Evolutionary conservation across 1,140 invertebrate genomes (phyloP).

Genomic region (Bombus polaris): DNA sequence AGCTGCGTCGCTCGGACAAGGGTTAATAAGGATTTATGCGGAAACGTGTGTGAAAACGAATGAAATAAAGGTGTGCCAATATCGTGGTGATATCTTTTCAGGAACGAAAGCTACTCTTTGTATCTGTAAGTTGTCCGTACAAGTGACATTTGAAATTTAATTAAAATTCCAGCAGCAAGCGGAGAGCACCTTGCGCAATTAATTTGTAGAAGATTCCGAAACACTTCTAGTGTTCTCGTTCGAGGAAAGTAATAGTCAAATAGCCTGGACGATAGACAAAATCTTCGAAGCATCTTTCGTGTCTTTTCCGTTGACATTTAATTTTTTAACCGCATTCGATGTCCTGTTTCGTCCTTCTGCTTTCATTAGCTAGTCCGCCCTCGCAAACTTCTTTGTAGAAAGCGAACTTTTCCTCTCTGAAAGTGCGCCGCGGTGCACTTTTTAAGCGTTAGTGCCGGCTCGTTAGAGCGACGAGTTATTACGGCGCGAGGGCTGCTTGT

Average conservation of each 20-base stretch:
- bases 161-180: too few species aligned
- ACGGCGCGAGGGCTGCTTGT: conserved; percentile 7
- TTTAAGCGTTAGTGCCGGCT: conserved; percentile 59
- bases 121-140: too few species aligned
- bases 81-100: too few species aligned
- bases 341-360: neutral
- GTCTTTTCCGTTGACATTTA: too few species aligned
- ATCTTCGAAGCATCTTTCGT: neutral
- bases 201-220: neutral
- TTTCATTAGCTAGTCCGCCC: neutral
- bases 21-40: conserved; percentile 9
- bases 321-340: neutral
- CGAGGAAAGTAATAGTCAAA: neutral
- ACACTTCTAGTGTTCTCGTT: neutral
- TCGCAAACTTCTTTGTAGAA: conserved; percentile 4
- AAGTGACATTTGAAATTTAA: too few species aligned
- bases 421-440: conserved; percentile 42
- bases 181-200: neutral
- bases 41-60: neutral
- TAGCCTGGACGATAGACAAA: neutral
- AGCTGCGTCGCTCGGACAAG: too few species aligned
- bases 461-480: conserved; percentile 60
- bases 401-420: conserved; percentile 35
- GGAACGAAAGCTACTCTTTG: too few species aligned
- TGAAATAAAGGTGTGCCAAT: too few species aligned